Base-by-base conservation (phyloP, 2,797 vertebrate species). In the Chaetophractus vellerosus region DNA sequence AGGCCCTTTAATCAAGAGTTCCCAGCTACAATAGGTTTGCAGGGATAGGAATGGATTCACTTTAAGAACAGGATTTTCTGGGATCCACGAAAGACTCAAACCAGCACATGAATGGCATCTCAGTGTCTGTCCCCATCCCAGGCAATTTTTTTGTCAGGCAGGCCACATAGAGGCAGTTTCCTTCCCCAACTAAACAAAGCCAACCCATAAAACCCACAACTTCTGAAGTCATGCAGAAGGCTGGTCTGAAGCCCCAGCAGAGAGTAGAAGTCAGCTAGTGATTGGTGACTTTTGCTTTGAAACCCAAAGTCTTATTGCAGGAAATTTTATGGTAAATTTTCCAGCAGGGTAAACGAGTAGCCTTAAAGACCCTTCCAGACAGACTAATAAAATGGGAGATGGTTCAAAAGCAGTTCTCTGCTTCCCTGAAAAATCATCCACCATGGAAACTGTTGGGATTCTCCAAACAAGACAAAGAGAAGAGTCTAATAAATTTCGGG, bases 381-480 rank as follows among this genome's bases (percentile, higher is more conserved):
- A 92, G 64, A 96, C 95, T 85, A 18, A 61, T 96, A 96, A 96
- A 97, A 80, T n/a, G 83, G 74, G 59, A 81, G 41, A 79, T 82
- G 79, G 63, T 95, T 96, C 78, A 89, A 57, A 88, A 48, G 23
- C 12, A 45, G 0, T 11, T 75, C 72, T 96, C 45, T 79, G 78
- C 64, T 94, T 90, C 86, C 86, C 45, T 92, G 85, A 96, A 90
- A 96, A 94, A 72, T 41, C 71, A 96, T 63, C 90, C 11, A 9
- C 69, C 79, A 7, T 75, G 83, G 80, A 92, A 93, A 72, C 64
- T 76, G 55, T 50, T 28, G 55, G 52, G 79, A 81, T 78, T 19
- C 82, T 48, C 28, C n/a, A 48, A 33, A 74, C 74, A 69, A 88
- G 36, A 55, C 41, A 41, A 85, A 63, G 52, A 48, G 24, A 82